Evolutionary conservation across 92 coral and sea anemone species (phyloP).

Genomic region (Heliopora coerulea): DNA sequence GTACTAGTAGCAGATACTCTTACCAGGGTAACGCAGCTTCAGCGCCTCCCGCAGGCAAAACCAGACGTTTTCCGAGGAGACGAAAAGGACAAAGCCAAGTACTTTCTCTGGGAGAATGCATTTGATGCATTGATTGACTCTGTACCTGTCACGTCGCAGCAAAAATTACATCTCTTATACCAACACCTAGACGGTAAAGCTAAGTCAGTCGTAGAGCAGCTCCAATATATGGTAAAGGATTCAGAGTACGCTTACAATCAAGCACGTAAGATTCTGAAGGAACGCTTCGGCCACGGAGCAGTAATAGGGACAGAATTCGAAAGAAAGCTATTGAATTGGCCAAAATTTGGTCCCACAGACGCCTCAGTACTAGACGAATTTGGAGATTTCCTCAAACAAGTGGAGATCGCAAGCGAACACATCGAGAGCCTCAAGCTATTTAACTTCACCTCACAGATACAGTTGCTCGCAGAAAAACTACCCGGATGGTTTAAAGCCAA

Average conservation of each 20-base stretch:
- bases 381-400: slow-evolving; percentile 61
- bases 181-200: slow-evolving; percentile 60
- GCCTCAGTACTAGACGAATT: slow-evolving; percentile 53
- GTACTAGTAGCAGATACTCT: slow-evolving; percentile 44
- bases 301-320: slow-evolving; percentile 53
- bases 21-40: slow-evolving; percentile 50
- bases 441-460: slow-evolving; percentile 52
- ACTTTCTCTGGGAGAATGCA: slow-evolving; percentile 52
- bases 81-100: slow-evolving; percentile 51
- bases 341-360: slow-evolving; percentile 51
- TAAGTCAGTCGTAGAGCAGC: slow-evolving; percentile 51
- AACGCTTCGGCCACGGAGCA: slow-evolving; percentile 56
- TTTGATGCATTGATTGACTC: slow-evolving; percentile 53
- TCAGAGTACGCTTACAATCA: slow-evolving; percentile 53
- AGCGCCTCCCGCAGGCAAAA: slow-evolving; percentile 58
- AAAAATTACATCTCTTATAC: slow-evolving; percentile 61
- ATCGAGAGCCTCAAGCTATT: slow-evolving; percentile 56
- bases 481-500: slow-evolving; percentile 52
- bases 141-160: slow-evolving; percentile 46
- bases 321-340: slow-evolving; percentile 50
- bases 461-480: slow-evolving; percentile 45
- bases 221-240: slow-evolving; percentile 55
- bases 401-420: slow-evolving; percentile 57
- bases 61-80: slow-evolving; percentile 51
- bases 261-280: slow-evolving; percentile 57